phyloP scores from a whole-genome alignment of 2,797 vertebrate genomes.

The Furcifer pardalis region DNA sequence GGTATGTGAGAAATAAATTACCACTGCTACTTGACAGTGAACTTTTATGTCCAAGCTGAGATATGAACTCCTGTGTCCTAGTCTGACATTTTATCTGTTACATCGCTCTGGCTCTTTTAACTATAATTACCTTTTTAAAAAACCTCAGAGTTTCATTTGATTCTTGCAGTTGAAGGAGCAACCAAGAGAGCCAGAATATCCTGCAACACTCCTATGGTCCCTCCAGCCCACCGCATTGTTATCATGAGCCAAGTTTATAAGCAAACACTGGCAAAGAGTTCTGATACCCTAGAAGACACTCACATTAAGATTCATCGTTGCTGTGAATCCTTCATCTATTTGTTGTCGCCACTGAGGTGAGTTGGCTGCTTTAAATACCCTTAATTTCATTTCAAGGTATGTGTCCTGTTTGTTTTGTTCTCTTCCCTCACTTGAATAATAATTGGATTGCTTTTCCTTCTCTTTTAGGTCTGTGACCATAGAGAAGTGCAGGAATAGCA shows the following conservation, averaged over 20 bases:
- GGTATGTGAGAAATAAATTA: no score
- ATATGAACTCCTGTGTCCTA: no score
- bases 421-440: not conserved
- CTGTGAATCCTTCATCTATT: slow-evolving; percentile 93
- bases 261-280: slow-evolving; percentile 95
- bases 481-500: slow-evolving; percentile 92
- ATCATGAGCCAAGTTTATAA: slow-evolving; percentile 93
- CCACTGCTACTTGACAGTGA: no score
- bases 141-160: slow-evolving; percentile 34
- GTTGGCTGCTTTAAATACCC: not conserved
- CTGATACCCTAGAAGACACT: slow-evolving; percentile 87
- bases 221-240: slow-evolving; percentile 85
- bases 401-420: no score
- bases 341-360: slow-evolving; percentile 94
- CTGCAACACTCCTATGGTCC: slow-evolving; percentile 84
- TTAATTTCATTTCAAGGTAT: not conserved
- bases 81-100: no score
- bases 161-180: slow-evolving; percentile 86
- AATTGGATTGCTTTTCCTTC: not conserved
- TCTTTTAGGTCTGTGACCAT: slow-evolving; percentile 87
- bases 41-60: no score
- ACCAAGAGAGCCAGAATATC: slow-evolving; percentile 91
- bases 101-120: not conserved
- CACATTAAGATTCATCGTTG: slow-evolving; percentile 92
- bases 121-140: not conserved